phyloP scores from a whole-genome alignment of 2,888 invertebrate species.

The Kryphioiulus occultus region DNA sequence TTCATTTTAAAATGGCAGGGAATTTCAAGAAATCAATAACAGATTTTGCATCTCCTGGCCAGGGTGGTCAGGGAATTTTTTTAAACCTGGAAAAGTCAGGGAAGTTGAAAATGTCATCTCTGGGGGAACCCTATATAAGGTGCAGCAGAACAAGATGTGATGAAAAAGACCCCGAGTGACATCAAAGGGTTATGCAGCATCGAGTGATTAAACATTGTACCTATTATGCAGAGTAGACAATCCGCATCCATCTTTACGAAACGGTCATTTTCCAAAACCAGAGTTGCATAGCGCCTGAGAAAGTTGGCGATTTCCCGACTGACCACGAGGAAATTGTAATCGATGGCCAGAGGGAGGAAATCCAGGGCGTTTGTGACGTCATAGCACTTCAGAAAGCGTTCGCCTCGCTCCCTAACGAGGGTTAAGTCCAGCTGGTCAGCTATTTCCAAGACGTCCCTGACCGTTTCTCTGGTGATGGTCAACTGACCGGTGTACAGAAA shows the following conservation, averaged over 20 bases:
- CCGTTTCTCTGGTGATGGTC: constrained; percentile 22
- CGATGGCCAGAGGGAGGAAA: constrained; percentile 18
- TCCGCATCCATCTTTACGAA: neutral
- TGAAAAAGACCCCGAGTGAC: too few species aligned
- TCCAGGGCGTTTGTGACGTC: constrained; percentile 27
- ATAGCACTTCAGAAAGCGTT: constrained; percentile 30
- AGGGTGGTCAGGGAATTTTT: too few species aligned
- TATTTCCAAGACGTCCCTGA: constrained; percentile 12
- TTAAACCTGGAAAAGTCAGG: too few species aligned
- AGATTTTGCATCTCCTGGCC: too few species aligned
- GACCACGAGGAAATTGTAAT: neutral
- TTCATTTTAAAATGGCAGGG: too few species aligned
- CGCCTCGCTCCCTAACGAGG: neutral
- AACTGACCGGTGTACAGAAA: constrained; percentile 32
- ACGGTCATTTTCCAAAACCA: neutral
- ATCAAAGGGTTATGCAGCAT: too few species aligned
- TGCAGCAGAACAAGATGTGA: too few species aligned
- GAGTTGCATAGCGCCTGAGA: neutral
- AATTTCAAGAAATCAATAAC: too few species aligned
- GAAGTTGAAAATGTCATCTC: too few species aligned
- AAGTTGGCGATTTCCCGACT: neutral
- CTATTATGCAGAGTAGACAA: neutral
- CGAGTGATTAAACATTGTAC: too few species aligned
- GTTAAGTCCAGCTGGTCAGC: constrained; percentile 16
- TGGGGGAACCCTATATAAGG: too few species aligned